phyloP scores from a whole-genome alignment of 2,888 invertebrate genomes.

The Ectemnius continuus region DNA sequence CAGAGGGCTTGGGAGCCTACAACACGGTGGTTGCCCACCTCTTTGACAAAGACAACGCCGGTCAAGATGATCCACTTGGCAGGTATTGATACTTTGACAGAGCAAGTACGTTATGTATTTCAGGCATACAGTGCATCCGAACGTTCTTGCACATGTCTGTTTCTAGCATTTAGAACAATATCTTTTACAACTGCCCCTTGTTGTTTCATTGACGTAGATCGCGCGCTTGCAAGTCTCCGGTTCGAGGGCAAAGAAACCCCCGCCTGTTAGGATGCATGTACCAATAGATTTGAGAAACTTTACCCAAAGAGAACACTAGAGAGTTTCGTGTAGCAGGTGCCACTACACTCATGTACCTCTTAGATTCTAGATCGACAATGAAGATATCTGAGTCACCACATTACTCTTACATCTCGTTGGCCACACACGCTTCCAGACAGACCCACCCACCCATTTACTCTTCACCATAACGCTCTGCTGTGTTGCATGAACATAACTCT shows the following conservation, averaged over 20 bases:
- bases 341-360: slow-evolving; percentile 15
- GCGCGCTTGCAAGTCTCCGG: slow-evolving; percentile 34
- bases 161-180: slow-evolving; percentile 37
- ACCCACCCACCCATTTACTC: slow-evolving; percentile 26
- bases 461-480: slow-evolving; percentile 8
- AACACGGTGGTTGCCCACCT: slow-evolving; percentile 82
- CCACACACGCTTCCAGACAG: slow-evolving; percentile 12
- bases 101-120: slow-evolving; percentile 43
- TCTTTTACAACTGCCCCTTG: not conserved
- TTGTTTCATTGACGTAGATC: slow-evolving; percentile 29
- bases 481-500: slow-evolving; percentile 44
- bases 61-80: slow-evolving; percentile 95
- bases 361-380: slow-evolving; percentile 13
- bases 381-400: slow-evolving; percentile 45
- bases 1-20: slow-evolving; percentile 76
- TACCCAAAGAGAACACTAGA: not conserved
- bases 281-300: not conserved
- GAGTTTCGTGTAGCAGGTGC: slow-evolving; percentile 10
- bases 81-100: slow-evolving; percentile 83
- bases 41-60: slow-evolving; percentile 95
- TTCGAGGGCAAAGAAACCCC: slow-evolving; percentile 18
- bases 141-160: slow-evolving; percentile 18
- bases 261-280: slow-evolving; percentile 44
- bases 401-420: slow-evolving; percentile 41
- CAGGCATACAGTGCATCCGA: slow-evolving; percentile 47